Base-by-base conservation (phyloP, 2,888 invertebrate species). In the Melieria omissa region DNA sequence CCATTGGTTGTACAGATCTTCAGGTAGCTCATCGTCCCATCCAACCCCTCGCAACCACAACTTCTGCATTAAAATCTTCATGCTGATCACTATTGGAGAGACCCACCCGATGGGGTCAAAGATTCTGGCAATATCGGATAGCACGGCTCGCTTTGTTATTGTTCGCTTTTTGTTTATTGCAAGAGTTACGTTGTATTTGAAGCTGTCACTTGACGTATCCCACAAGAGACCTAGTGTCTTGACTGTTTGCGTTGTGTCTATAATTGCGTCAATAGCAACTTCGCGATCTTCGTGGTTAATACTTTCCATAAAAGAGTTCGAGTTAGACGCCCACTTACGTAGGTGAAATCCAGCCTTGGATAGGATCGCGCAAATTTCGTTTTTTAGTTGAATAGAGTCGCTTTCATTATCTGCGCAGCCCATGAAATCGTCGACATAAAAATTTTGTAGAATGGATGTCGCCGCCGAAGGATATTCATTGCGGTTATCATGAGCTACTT, bases 11-110 rank as follows among this genome's bases (percentile, higher is more conserved):
- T 45, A 12, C 3, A 70, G 9, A 8, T 63, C 52, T n/a, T 4
- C 46, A 1, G 74, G 55, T 44, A 72, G 47, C 3, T 67, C 47
- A n/a, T 72, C 65, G 60, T 72, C 71, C 72, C 75, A 75, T 14
- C n/a, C 45, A 9, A 75, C 46, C 0, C 63, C 61, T 12, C 61
- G 68, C 4, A 73, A 14, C 75, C 75, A 75, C 9, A 73, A 44
- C 52, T 57, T 71, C 46, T 75, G 75, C 73, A 75, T 71, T n/a
- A 70, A 71, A 7, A 73, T 63, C 67, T 75, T 73, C 47, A 71
- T 45, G 3, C 52, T 42, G 10, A 72, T 29, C 7, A 71, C 45
- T 9, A 70, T 64, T 29, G 73, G 67, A 9, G 71, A 60, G 29
- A 71, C 5, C 71, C 68, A 73, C 12, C 73, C 73, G 8, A 73